These are phyloP conservation scores for Drosophila recens DNA, from an alignment of 2,888 invertebrate genomes.

Conservation along the genomic window DNA sequence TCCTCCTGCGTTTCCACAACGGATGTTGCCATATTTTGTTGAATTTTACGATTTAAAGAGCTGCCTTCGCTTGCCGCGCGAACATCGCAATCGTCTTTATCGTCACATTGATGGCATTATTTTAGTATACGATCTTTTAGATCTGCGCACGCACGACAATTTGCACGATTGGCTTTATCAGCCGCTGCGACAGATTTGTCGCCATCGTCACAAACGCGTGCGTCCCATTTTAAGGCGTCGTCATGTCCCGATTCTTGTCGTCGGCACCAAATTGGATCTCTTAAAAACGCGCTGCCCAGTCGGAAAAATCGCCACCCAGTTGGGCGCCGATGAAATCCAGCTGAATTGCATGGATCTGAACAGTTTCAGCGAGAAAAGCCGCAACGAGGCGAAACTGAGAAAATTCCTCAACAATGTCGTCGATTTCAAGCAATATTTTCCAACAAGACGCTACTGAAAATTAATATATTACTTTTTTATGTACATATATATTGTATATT, in stretches of 20 bases:
- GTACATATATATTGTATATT: constrained; percentile 27
- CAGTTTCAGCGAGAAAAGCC: constrained; percentile 30
- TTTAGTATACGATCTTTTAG: constrained; percentile 57
- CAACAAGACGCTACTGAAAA: constrained; percentile 17
- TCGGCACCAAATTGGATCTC: constrained; percentile 61
- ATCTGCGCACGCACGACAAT: constrained; percentile 56
- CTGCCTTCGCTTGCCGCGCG: constrained; percentile 33
- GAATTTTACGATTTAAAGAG: constrained; percentile 62
- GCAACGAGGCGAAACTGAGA: constrained; percentile 57
- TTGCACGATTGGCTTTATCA: constrained; percentile 65
- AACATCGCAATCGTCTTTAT: constrained; percentile 41
- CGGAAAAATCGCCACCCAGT: constrained; percentile 56
- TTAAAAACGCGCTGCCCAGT: constrained; percentile 27
- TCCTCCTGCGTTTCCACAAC: background rate
- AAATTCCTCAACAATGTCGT: constrained; percentile 58
- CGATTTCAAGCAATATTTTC: constrained; percentile 61
- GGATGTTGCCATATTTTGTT: constrained; percentile 58
- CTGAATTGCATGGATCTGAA: constrained; percentile 52
- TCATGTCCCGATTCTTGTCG: constrained; percentile 65
- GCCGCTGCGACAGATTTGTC: constrained; percentile 52
- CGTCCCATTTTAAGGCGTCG: constrained; percentile 45
- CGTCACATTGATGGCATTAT: constrained; percentile 60
- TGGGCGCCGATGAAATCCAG: constrained; percentile 59
- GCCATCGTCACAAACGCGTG: constrained; percentile 44
- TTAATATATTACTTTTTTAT: background rate